Percentiles rank a stretch among this genome's conserved stretches.
Conservation (phyloP, 1,140 invertebrate species). For the Pentalonia nigronervosa region DNA sequence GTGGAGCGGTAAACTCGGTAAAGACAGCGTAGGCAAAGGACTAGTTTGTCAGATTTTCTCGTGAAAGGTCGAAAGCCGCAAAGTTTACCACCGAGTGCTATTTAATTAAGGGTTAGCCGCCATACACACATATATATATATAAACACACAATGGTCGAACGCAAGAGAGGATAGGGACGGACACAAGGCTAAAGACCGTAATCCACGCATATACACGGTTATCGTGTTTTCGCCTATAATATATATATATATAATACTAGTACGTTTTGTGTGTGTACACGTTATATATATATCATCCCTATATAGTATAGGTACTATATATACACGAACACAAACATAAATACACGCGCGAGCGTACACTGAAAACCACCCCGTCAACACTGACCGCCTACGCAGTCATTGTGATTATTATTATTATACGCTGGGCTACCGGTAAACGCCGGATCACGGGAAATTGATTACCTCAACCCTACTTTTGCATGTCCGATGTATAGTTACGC, state of each 20-base stretch:
- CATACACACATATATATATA: no score
- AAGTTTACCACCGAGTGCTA: conserved; percentile 52
- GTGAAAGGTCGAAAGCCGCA: conserved; percentile 56
- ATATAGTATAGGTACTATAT: background rate
- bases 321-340: background rate
- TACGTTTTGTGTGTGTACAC: no score
- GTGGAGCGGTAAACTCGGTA: background rate
- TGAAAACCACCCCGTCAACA: background rate
- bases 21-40: background rate
- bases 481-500: background rate
- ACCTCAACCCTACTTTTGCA: background rate
- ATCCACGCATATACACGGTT: conserved; percentile 24
- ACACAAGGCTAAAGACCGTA: conserved; percentile 42
- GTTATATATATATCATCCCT: background rate
- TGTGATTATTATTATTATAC: background rate
- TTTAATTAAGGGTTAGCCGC: conserved; percentile 50
- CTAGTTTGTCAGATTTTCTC: conserved; percentile 41
- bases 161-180: background rate
- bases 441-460: background rate
- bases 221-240: background rate
- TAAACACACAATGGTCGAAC: background rate
- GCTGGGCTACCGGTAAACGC: background rate
- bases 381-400: background rate
- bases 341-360: background rate
- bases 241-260: background rate